Conservation (phyloP, 2,113 vertebrate species). For the Clupea harengus region DNA sequence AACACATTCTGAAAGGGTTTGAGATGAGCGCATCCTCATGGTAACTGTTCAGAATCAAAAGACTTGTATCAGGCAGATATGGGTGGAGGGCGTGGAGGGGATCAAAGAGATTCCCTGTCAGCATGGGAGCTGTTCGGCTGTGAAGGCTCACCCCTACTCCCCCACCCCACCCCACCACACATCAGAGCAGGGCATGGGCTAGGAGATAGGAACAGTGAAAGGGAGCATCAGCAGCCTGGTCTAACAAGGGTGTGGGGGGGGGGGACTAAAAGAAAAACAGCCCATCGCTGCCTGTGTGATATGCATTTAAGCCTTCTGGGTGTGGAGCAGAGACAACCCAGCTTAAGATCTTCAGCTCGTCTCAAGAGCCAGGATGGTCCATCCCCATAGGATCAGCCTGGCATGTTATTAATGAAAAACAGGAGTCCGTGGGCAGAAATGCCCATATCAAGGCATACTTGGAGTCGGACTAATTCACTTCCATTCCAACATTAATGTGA, state of each 20-base stretch:
- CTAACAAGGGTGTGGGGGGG: slow-evolving; percentile 19
- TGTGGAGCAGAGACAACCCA: slow-evolving; percentile 56
- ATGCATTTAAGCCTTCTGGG: slow-evolving; percentile 57
- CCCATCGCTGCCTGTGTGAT: slow-evolving; percentile 57
- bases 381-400: slow-evolving; percentile 35
- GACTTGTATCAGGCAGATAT: slow-evolving; percentile 32
- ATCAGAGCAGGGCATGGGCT: not conserved
- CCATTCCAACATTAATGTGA: not conserved
- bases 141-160: slow-evolving; percentile 48
- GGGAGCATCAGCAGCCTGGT: slow-evolving; percentile 46
- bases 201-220: slow-evolving; percentile 16
- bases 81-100: slow-evolving; percentile 33
- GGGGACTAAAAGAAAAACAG: slow-evolving; percentile 47
- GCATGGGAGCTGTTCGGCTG: slow-evolving; percentile 54
- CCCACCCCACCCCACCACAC: slow-evolving; percentile 9
- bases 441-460: slow-evolving; percentile 24
- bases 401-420: slow-evolving; percentile 62
- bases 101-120: slow-evolving; percentile 65
- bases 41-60: not conserved
- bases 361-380: no score
- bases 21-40: not conserved
- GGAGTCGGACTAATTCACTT: not conserved
- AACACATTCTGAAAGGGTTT: not conserved
- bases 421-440: slow-evolving; percentile 29
- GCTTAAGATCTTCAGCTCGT: slow-evolving; percentile 59